Conservation (phyloP, 2,888 invertebrate genomes). For the Notocelia uddmanniana region DNA sequence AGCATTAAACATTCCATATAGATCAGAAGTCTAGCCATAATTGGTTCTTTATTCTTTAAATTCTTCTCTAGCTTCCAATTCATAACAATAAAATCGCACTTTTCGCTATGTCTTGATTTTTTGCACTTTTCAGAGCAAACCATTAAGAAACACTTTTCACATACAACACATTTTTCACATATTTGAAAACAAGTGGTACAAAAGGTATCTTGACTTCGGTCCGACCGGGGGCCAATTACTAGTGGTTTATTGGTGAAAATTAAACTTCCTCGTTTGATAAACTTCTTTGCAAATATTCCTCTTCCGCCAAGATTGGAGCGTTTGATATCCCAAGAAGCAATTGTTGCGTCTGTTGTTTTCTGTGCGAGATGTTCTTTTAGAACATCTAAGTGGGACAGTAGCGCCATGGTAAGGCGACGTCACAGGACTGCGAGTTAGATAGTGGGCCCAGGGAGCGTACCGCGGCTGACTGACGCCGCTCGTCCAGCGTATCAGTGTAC, state of each 20-base stretch:
- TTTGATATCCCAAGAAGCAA: slow-evolving; percentile 83
- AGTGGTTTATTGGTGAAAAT: slow-evolving; percentile 89
- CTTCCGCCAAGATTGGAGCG: slow-evolving; percentile 88
- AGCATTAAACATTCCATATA: slow-evolving; percentile 68
- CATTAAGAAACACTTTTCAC: slow-evolving; percentile 88
- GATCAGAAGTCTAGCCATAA: slow-evolving; percentile 61
- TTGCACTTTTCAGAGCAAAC: slow-evolving; percentile 88
- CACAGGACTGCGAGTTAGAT: slow-evolving; percentile 51
- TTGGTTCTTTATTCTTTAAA: slow-evolving; percentile 51
- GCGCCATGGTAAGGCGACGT: slow-evolving; percentile 55
- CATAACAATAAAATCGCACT: slow-evolving; percentile 87
- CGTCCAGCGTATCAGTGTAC: slow-evolving; percentile 59
- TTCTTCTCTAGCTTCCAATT: slow-evolving; percentile 74
- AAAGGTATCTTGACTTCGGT: slow-evolving; percentile 77
- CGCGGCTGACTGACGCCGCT: slow-evolving; percentile 67
- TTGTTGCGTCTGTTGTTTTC: slow-evolving; percentile 50
- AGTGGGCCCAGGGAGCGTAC: slow-evolving; percentile 56
- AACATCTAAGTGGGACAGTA: slow-evolving; percentile 44
- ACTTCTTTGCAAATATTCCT: slow-evolving; percentile 88
- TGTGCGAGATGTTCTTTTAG: slow-evolving; percentile 47
- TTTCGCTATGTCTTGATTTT: slow-evolving; percentile 81
- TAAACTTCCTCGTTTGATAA: slow-evolving; percentile 87
- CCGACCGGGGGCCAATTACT: slow-evolving; percentile 87
- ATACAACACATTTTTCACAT: slow-evolving; percentile 70
- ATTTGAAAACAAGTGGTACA: slow-evolving; percentile 88